These are phyloP conservation scores for Cassiopea xamachana DNA, from an alignment of 30 jellyfish, hydroid and myxozoan species.

Conservation along the genomic window DNA sequence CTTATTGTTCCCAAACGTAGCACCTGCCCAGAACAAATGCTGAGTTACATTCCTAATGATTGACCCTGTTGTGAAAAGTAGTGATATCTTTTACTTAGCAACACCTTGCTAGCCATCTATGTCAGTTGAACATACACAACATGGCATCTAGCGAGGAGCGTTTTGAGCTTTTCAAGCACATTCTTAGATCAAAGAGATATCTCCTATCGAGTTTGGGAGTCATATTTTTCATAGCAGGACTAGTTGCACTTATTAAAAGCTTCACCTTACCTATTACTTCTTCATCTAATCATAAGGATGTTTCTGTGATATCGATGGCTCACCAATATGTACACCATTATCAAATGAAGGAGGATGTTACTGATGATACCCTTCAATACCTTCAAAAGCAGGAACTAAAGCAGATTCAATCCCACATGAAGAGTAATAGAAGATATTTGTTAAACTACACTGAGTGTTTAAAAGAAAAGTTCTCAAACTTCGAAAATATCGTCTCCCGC, in stretches of 20 bases:
- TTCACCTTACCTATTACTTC: not conserved
- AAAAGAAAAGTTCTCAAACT: not conserved
- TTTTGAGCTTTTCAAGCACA: not conserved
- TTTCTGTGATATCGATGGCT: slow-evolving; percentile 43
- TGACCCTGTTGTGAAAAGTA: not conserved
- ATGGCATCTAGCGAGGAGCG: not conserved
- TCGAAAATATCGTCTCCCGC: not conserved
- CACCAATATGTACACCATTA: not conserved
- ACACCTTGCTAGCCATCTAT: not conserved
- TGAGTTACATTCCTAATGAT: too few relatives aligned
- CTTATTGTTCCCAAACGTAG: not conserved
- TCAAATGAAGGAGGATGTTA: slow-evolving; percentile 4
- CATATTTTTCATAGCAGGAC: not conserved
- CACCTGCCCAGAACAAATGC: not conserved
- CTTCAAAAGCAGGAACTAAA: slow-evolving; percentile 13
- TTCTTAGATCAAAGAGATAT: slow-evolving; percentile 1
- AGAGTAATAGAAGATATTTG: slow-evolving; percentile 29
- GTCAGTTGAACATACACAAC: not conserved
- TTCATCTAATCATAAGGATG: not conserved
- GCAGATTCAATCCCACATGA: slow-evolving; percentile 1
- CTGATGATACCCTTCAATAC: not conserved
- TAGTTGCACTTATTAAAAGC: not conserved
- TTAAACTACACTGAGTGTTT: slow-evolving; percentile 48
- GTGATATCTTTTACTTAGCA: not conserved
- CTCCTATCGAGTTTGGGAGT: slow-evolving; percentile 1